phyloP scores from a whole-genome alignment of 2,113 vertebrate species.

The Suricata suricatta region DNA sequence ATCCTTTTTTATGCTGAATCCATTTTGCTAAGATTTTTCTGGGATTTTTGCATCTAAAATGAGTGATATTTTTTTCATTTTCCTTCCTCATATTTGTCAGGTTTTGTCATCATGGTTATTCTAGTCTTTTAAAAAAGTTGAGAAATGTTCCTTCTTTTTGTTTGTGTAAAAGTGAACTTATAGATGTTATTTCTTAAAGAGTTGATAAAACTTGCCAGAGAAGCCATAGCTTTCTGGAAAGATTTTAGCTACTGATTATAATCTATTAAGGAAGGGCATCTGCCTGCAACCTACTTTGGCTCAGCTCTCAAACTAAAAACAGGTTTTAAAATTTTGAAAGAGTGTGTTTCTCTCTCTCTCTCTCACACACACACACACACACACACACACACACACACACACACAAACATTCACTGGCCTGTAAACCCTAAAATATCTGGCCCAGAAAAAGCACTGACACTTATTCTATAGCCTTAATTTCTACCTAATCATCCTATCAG shows the following conservation, averaged over 20 bases:
- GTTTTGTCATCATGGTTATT: not conserved
- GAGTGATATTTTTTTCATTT: not conserved
- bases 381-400: not conserved
- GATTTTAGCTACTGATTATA: not conserved
- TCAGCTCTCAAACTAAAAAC: not conserved
- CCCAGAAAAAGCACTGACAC: not conserved
- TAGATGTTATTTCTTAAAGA: not conserved
- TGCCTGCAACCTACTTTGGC: not conserved
- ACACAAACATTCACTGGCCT: not conserved
- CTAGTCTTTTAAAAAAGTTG: not conserved
- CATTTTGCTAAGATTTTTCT: not conserved
- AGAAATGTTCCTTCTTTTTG: not conserved
- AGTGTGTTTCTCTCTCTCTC: not conserved
- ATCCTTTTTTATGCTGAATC: not conserved
- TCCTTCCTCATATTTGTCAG: not conserved
- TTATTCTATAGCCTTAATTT: not conserved
- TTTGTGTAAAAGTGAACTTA: constrained; percentile 6
- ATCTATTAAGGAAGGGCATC: not conserved
- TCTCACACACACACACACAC: too few relatives aligned
- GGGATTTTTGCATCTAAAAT: not conserved
- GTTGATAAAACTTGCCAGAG: not conserved
- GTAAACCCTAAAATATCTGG: not conserved
- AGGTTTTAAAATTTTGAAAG: not conserved
- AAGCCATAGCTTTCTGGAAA: not conserved
- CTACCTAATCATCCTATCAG: not conserved